Base-by-base conservation (phyloP, 2,113 vertebrate genomes). In the Sterrhoptilus dennistouni region DNA sequence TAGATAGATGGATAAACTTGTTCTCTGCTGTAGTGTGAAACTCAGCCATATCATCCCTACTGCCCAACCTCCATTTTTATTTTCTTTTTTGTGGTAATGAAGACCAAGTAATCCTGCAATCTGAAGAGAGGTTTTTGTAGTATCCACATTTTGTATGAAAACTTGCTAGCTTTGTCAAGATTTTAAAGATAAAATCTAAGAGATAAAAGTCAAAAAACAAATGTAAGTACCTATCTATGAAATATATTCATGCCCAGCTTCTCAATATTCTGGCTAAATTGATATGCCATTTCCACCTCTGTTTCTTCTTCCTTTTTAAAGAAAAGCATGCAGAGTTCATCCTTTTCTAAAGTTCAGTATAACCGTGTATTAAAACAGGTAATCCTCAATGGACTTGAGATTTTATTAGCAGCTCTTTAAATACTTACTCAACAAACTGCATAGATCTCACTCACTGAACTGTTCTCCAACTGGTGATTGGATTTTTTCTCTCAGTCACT, bases 361-460 rank as follows among this genome's bases (percentile, higher is more conserved):
- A 89, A 63, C 64, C 80, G 33, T 20, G 20, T 74, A 81, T 50
- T 91, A 86, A 83, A 50, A 91, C 42, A 86, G 38, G 14, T 53
- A 74, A 95, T 63, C 84, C 83, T 33, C 72, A 66, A 10, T 0
- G 11, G 80, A 74, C 23, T 11, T 38, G n/a, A 61, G 44, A 77
- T 81, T 90, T 86, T 89, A 89, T 86, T 45, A 77, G 50, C 54
- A 92, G 54, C 20, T 77, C 17, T 80, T 94, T 72, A 87, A 77
- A 59, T 33, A 80, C 76, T 69, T 76, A 54, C 5, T 23, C 40
- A 63, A 70, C 36, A 60, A 74, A 59, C 14, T 31, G 38, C 82
- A 83, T 28, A 70, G 23, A 35, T 70, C 45, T 71, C 50, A 83
- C 65, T 71, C 63, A 50, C 33, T 60, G 21, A 54, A 70, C 14